Conservation (phyloP, 2,113 vertebrate species). For the Procapra przewalskii region DNA sequence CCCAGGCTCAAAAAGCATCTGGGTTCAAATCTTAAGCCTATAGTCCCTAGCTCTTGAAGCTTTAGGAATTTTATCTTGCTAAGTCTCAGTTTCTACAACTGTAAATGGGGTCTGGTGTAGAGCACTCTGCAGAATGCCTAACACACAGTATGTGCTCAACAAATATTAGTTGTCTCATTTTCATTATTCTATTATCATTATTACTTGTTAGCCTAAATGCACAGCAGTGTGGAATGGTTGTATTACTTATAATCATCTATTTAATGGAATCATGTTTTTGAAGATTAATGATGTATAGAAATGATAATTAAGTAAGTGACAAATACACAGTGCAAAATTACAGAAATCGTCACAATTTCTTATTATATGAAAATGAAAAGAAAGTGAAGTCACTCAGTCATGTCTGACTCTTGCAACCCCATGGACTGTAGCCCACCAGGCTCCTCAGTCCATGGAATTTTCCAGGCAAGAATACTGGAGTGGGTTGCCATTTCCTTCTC, state of each 20-base stretch:
- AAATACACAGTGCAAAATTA: neutral
- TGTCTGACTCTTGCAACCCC: too few relatives aligned
- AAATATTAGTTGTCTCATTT: neutral
- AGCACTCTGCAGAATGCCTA: neutral
- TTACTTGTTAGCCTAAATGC: neutral
- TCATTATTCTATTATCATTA: neutral
- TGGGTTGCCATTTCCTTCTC: too few relatives aligned
- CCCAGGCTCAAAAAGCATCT: neutral
- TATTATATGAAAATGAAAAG: neutral
- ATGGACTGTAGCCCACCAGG: too few relatives aligned
- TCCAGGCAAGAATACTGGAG: too few relatives aligned
- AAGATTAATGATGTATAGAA: neutral
- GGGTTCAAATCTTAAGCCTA: neutral
- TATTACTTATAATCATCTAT: neutral
- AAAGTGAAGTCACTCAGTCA: too few relatives aligned
- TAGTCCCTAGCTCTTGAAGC: neutral
- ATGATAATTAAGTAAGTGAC: neutral
- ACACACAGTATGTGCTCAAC: neutral
- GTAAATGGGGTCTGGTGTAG: neutral
- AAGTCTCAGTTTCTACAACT: neutral
- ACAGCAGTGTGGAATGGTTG: neutral
- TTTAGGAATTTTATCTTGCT: neutral
- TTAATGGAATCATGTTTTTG: neutral
- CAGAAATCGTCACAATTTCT: neutral
- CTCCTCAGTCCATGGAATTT: too few relatives aligned